Evolutionary conservation across 2,113 vertebrate species (phyloP).

Genomic region (Menidia beryllina): DNA sequence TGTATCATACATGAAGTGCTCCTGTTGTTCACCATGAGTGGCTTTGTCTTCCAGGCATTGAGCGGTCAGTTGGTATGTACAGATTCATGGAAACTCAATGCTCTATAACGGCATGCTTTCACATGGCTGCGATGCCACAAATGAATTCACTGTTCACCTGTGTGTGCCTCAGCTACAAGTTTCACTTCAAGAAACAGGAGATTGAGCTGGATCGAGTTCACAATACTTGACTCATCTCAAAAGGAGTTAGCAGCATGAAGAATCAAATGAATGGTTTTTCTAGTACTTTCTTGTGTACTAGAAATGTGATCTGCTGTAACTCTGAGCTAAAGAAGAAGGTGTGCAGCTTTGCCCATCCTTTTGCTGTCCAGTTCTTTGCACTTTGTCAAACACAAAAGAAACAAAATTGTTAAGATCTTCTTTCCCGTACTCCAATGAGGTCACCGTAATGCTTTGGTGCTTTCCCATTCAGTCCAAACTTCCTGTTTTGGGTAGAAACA

Average conservation of each 20-base stretch:
- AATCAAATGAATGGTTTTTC: too few species aligned
- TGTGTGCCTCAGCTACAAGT: neutral
- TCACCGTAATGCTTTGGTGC: neutral
- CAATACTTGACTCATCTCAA: too few species aligned
- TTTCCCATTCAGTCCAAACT: neutral
- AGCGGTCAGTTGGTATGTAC: constrained; percentile 70
- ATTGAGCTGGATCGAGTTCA: too few species aligned
- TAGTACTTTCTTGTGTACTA: too few species aligned
- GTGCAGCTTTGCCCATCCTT: too few species aligned
- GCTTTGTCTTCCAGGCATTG: constrained; percentile 66
- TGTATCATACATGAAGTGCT: neutral
- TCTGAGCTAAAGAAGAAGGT: too few species aligned
- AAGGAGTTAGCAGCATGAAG: too few species aligned
- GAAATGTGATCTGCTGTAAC: too few species aligned
- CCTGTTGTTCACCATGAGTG: constrained; percentile 11
- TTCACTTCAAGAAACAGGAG: neutral
- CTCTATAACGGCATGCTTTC: neutral
- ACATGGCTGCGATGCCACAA: neutral
- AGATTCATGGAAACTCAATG: neutral
- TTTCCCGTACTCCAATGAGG: neutral
- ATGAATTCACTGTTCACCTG: constrained; percentile 10
- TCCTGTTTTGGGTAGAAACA: neutral
- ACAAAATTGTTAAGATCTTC: neutral
- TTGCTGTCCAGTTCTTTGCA: too few species aligned
- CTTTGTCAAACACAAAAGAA: too few species aligned